Evolutionary conservation across 2,113 vertebrate genomes (phyloP).

Genomic region (Machaerirhynchus nigripectus): DNA sequence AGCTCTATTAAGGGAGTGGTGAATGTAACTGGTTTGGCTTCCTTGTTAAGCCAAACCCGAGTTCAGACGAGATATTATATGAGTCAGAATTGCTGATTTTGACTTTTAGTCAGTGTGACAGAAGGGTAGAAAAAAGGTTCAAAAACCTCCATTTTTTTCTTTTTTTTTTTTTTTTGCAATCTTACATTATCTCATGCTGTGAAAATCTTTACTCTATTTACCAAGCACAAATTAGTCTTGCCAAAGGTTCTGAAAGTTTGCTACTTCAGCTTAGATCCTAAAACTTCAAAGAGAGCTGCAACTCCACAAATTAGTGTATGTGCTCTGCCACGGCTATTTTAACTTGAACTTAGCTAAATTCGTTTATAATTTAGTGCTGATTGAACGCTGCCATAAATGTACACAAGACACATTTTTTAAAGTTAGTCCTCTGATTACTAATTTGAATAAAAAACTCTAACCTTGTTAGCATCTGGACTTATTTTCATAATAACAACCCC

Average conservation of each 20-base stretch:
- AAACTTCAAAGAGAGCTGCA: conserved; percentile 67
- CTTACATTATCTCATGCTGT: conserved; percentile 55
- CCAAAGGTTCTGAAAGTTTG: conserved; percentile 72
- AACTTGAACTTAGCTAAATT: conserved; percentile 73
- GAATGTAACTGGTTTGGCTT: conserved; percentile 38
- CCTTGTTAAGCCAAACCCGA: conserved; percentile 43
- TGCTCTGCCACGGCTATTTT: conserved; percentile 54
- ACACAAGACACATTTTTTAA: conserved; percentile 76
- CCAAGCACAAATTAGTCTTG: conserved; percentile 72
- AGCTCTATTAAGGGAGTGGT: conserved; percentile 37
- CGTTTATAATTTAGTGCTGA: conserved; percentile 78
- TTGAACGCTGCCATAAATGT: conserved; percentile 73
- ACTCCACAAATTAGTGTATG: conserved; percentile 40
- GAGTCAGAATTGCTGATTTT: conserved; percentile 62
- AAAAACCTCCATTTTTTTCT: neutral
- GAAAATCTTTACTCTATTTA: conserved; percentile 75
- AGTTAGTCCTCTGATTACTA: conserved; percentile 85
- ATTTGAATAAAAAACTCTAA: conserved; percentile 92
- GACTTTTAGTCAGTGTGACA: conserved; percentile 56
- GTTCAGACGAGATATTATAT: conserved; percentile 50
- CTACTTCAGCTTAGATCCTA: conserved; percentile 40
- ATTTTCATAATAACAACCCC: conserved; percentile 99
- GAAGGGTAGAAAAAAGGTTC: conserved; percentile 27
- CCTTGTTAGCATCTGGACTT: conserved; percentile 96
- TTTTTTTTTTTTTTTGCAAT: neutral